phyloP scores from a whole-genome alignment of 1,140 invertebrate genomes.

The Phocides pigmalion region DNA sequence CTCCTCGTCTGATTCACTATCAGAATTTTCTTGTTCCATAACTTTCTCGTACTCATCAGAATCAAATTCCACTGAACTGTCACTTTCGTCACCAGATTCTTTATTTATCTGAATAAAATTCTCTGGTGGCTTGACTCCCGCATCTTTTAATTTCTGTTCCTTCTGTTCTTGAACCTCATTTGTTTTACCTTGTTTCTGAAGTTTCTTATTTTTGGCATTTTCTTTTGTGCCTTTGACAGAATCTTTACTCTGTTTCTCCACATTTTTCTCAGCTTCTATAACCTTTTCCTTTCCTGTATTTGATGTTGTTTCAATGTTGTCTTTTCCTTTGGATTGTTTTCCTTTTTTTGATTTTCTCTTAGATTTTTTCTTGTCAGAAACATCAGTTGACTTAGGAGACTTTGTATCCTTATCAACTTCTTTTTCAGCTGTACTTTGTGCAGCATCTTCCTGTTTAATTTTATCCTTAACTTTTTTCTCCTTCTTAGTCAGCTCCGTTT shows the following conservation, averaged over 20 bases:
- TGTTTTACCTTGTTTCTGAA: slow-evolving; percentile 28
- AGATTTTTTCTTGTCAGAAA: slow-evolving; percentile 13
- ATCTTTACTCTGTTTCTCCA: slow-evolving; percentile 26
- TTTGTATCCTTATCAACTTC: slow-evolving; percentile 15
- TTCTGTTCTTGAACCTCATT: slow-evolving; percentile 38
- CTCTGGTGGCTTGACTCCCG: slow-evolving; percentile 47
- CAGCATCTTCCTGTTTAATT: slow-evolving; percentile 9
- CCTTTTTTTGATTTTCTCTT: neutral
- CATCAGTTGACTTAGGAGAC: neutral
- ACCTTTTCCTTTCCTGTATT: slow-evolving; percentile 34
- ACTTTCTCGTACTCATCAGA: slow-evolving; percentile 70
- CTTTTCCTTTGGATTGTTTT: slow-evolving; percentile 1
- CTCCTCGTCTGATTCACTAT: slow-evolving; percentile 29
- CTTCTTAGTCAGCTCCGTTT: slow-evolving; percentile 3
- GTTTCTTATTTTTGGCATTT: slow-evolving; percentile 34
- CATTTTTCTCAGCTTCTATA: slow-evolving; percentile 17
- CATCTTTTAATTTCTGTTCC: slow-evolving; percentile 40
- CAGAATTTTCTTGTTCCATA: slow-evolving; percentile 48
- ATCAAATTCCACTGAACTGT: slow-evolving; percentile 61
- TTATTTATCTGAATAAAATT: slow-evolving; percentile 55
- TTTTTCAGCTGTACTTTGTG: slow-evolving; percentile 25
- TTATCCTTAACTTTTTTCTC: slow-evolving; percentile 7
- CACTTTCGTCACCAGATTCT: slow-evolving; percentile 49
- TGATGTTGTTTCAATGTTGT: neutral
- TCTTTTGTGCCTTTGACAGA: slow-evolving; percentile 15